A percentile compares a stretch with the other conserved stretches of the same genome.
phyloP scores from a whole-genome alignment of 2,797 vertebrate genomes.

The Meda fulgida region DNA sequence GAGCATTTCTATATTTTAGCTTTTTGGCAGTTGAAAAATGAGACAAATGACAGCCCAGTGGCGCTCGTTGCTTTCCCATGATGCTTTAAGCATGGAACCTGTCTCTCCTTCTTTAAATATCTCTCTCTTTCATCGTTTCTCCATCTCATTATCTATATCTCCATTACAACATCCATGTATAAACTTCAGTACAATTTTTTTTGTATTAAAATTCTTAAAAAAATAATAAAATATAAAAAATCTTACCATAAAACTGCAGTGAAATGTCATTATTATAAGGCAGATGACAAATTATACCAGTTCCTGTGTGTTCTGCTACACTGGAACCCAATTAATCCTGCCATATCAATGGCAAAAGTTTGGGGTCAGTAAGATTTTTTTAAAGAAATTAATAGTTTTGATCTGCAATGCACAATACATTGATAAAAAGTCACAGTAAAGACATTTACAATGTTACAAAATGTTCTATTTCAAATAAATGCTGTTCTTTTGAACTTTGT shows the following conservation, averaged over 20 bases:
- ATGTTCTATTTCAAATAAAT: too few species aligned
- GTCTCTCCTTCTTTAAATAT: background rate
- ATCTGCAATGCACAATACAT: background rate
- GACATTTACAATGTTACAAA: background rate
- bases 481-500: background rate
- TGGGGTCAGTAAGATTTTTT: background rate
- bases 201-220: background rate
- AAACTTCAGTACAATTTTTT: background rate
- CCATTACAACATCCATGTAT: background rate
- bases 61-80: background rate
- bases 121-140: background rate
- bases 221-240: background rate
- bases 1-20: background rate
- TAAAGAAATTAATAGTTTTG: background rate
- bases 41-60: background rate
- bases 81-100: background rate
- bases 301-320: background rate
- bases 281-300: background rate
- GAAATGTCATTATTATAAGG: background rate
- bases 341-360: constrained; percentile 2
- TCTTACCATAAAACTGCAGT: background rate
- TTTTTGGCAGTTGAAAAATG: constrained; percentile 9
- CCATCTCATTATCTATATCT: background rate
- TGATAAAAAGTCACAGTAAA: background rate
- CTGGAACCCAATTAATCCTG: background rate